These are phyloP conservation scores for Papilio gigon DNA, from an alignment of 2,888 invertebrate genomes.

Conservation along the genomic window DNA sequence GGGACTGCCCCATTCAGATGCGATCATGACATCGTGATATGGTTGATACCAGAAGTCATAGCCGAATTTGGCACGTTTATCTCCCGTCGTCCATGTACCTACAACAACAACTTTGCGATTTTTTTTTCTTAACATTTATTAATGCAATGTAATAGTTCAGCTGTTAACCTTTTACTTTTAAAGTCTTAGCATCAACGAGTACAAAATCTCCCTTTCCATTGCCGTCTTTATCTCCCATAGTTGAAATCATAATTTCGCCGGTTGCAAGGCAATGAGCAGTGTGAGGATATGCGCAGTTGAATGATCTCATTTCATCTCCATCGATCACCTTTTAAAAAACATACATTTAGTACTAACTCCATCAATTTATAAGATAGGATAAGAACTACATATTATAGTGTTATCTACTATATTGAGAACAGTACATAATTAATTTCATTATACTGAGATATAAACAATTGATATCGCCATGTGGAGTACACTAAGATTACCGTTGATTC, in stretches of 20 bases:
- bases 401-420: not conserved
- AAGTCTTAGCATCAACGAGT: slow-evolving; percentile 91
- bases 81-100: slow-evolving; percentile 90
- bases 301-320: slow-evolving; percentile 87
- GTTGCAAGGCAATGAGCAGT: slow-evolving; percentile 96
- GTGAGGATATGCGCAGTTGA: slow-evolving; percentile 93
- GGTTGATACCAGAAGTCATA: slow-evolving; percentile 99
- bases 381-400: no score
- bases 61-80: slow-evolving; percentile 87
- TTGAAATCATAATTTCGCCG: slow-evolving; percentile 97
- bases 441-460: not conserved
- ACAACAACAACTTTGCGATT: slow-evolving; percentile 43
- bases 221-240: slow-evolving; percentile 94
- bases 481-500: not conserved
- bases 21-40: slow-evolving; percentile 93
- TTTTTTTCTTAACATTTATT: not conserved
- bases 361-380: no score
- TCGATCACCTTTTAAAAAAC: slow-evolving; percentile 85
- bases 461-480: not conserved
- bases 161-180: slow-evolving; percentile 86
- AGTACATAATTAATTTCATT: no score
- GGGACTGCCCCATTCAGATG: slow-evolving; percentile 97
- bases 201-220: slow-evolving; percentile 94
- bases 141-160: not conserved
- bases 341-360: no score